phyloP scores from a whole-genome alignment of 2,888 invertebrate species.

The Zygogramma bicolorata region DNA sequence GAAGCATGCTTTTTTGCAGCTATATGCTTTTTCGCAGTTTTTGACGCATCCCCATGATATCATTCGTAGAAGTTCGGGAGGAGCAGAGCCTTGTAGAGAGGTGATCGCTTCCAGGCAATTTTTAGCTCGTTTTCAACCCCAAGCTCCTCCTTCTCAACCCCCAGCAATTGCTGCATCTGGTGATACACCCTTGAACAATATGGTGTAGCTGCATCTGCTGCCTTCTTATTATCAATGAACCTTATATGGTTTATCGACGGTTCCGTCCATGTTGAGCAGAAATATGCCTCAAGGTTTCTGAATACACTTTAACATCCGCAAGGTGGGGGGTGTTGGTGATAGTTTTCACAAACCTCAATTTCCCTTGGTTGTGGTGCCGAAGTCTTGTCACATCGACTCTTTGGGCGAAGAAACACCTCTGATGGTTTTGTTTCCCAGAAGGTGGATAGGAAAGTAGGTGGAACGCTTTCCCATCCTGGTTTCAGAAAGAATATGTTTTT shows the following conservation, averaged over 20 bases:
- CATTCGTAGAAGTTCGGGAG: too few species aligned
- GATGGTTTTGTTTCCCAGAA: too few species aligned
- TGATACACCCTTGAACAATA: not conserved
- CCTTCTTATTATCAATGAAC: not conserved
- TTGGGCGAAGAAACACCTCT: not conserved
- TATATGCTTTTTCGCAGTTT: not conserved
- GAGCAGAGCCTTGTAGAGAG: too few species aligned
- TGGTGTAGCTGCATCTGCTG: not conserved
- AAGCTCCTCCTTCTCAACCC: not conserved
- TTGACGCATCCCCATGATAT: not conserved
- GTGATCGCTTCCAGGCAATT: not conserved
- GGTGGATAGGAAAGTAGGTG: too few species aligned
- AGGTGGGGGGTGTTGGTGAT: not conserved
- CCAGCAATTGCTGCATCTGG: not conserved
- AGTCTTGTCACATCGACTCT: not conserved
- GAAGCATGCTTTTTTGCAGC: constrained; percentile 1
- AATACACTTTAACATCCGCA: not conserved
- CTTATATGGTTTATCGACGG: too few species aligned
- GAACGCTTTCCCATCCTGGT: too few species aligned
- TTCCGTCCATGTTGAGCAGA: not conserved
- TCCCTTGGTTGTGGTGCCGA: too few species aligned
- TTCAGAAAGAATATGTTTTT: too few species aligned
- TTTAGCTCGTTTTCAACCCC: not conserved
- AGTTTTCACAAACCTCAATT: not conserved
- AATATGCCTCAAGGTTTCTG: not conserved